Evolutionary conservation across 2,888 invertebrate species (phyloP).

Genomic region (Xestia rhomboidea): DNA sequence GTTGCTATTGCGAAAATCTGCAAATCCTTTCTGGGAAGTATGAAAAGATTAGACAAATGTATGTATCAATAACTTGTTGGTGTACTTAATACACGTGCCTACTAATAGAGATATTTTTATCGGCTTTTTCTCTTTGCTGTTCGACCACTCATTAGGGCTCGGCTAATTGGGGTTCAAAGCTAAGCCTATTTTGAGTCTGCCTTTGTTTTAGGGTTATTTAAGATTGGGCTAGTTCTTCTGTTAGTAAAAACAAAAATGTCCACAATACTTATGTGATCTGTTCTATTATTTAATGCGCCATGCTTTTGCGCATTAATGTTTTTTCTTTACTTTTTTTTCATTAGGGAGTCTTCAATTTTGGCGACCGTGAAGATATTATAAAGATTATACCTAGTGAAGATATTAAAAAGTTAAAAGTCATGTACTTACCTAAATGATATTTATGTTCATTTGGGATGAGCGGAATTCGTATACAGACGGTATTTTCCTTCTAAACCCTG

Average conservation of each 20-base stretch:
- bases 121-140: not conserved
- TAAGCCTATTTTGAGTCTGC: not conserved
- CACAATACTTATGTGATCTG: not conserved
- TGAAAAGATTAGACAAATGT: conserved; percentile 23
- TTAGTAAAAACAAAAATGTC: not conserved
- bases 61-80: not conserved
- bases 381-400: too few species aligned
- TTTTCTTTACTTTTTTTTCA: too few species aligned
- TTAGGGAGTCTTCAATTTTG: not conserved
- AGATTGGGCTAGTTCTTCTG: not conserved
- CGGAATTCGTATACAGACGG: not conserved
- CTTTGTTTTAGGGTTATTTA: not conserved
- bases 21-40: conserved; percentile 14
- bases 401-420: too few species aligned
- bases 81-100: not conserved
- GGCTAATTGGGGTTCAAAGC: conserved; percentile 7
- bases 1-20: conserved; percentile 24
- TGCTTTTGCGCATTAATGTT: not conserved
- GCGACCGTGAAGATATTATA: not conserved
- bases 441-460: not conserved
- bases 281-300: not conserved
- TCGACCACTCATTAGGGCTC: not conserved
- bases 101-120: not conserved
- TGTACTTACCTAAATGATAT: too few species aligned
- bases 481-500: not conserved